Percentiles rank a stretch among this genome's conserved stretches.
phyloP scores from a whole-genome alignment of 1,140 invertebrate species.

The Trypoxylus dichotomus region DNA sequence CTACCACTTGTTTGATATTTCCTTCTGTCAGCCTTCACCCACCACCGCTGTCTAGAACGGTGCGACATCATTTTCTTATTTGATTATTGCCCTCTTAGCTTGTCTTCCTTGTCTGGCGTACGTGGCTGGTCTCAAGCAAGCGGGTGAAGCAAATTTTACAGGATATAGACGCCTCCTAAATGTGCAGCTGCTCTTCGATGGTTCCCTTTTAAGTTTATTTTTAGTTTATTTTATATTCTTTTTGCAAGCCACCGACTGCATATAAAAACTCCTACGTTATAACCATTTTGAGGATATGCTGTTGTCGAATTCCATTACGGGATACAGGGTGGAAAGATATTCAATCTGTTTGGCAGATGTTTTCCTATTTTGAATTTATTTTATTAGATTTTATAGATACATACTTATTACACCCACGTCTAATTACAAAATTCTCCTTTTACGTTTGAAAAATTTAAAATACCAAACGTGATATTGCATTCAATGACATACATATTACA shows the following conservation, averaged over 20 bases:
- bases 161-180: background rate
- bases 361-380: no score
- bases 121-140: background rate
- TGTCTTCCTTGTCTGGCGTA: background rate
- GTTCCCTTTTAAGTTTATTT: constrained; percentile 7
- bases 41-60: background rate
- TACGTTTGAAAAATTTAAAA: background rate
- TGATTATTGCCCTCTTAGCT: background rate
- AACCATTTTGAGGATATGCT: background rate
- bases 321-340: no score
- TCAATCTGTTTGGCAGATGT: no score
- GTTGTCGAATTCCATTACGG: no score
- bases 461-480: background rate
- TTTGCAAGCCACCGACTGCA: constrained; percentile 3
- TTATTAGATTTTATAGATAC: background rate
- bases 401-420: background rate
- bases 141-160: background rate
- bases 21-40: background rate
- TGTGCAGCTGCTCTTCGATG: constrained; percentile 29
- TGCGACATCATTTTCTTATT: background rate
- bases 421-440: no score
- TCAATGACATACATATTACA: background rate
- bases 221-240: constrained; percentile 5
- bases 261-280: background rate
- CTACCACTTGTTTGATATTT: constrained; percentile 34